phyloP scores from a whole-genome alignment of 2,888 invertebrate genomes.

The Elaeidobius kamerunicus region DNA sequence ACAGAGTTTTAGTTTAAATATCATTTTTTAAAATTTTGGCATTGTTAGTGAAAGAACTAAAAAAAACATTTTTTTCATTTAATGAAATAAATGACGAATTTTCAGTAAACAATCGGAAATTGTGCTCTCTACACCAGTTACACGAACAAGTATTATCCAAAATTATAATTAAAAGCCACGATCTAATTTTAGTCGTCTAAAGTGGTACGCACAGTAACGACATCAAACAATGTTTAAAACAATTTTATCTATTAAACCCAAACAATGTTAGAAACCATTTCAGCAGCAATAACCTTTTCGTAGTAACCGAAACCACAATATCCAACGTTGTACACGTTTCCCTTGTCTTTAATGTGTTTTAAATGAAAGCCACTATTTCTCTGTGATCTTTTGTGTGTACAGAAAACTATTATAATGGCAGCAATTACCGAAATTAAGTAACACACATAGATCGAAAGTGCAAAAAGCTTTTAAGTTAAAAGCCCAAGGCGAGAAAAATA shows the following conservation, averaged over 20 bases:
- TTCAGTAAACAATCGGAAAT: too few relatives aligned
- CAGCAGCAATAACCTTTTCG: conserved; percentile 14
- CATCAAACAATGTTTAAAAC: too few relatives aligned
- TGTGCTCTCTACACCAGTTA: too few relatives aligned
- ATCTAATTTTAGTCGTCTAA: background rate
- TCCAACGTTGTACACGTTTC: conserved; percentile 12
- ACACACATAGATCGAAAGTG: conserved; percentile 42
- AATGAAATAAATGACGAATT: too few relatives aligned
- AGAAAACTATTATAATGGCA: conserved; percentile 36
- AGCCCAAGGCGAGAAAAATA: conserved; percentile 39
- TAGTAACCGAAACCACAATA: conserved; percentile 4
- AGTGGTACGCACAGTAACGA: background rate
- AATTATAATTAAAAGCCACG: too few relatives aligned
- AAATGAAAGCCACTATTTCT: conserved; percentile 37
- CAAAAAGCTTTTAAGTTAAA: conserved; percentile 48
- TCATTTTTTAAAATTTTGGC: too few relatives aligned
- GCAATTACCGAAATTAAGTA: conserved; percentile 42
- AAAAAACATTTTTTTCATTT: too few relatives aligned
- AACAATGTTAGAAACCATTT: conserved; percentile 5
- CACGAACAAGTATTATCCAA: too few relatives aligned
- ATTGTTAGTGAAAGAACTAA: too few relatives aligned
- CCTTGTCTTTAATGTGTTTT: conserved; percentile 37
- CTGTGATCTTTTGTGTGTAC: conserved; percentile 33
- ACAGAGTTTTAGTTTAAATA: too few relatives aligned
- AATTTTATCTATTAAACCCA: too few relatives aligned